These are phyloP conservation scores for Caenorhabditis sp. DNA, from an alignment of 2,888 invertebrate species.

Conservation along the genomic window DNA sequence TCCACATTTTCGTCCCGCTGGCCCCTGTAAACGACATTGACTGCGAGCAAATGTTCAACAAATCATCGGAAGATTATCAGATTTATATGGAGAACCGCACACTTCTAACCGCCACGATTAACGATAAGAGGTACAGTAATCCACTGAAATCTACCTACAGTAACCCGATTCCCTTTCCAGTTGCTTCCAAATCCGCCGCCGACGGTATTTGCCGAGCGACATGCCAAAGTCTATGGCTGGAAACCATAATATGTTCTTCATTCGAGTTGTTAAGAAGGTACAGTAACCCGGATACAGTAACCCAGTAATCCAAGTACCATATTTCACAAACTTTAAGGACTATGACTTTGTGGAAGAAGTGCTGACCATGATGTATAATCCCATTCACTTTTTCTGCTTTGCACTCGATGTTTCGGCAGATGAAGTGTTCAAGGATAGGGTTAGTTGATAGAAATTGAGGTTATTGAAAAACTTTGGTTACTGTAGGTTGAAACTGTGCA, in stretches of 20 bases:
- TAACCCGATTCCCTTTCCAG: conserved; percentile 49
- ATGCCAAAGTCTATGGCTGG: conserved; percentile 68
- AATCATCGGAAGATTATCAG: conserved; percentile 30
- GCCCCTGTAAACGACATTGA: conserved; percentile 54
- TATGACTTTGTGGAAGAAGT: conserved; percentile 68
- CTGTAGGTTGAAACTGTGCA: no score
- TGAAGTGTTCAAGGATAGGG: conserved; percentile 58
- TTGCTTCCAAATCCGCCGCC: conserved; percentile 65
- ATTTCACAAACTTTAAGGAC: conserved; percentile 43
- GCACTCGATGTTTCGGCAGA: conserved; percentile 53
- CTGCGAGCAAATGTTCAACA: conserved; percentile 57
- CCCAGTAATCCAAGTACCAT: no score
- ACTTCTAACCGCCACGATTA: conserved; percentile 35
- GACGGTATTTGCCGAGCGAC: conserved; percentile 65
- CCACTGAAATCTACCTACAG: neutral
- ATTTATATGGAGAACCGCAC: conserved; percentile 65
- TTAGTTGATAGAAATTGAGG: conserved; percentile 13
- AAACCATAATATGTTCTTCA: conserved; percentile 66
- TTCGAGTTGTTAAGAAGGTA: conserved; percentile 65
- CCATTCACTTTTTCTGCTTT: conserved; percentile 69
- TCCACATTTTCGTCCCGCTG: conserved; percentile 63
- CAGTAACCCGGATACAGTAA: conserved; percentile 1
- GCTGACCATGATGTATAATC: conserved; percentile 69
- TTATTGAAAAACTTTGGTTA: no score
- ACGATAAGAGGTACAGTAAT: conserved; percentile 37